Evolutionary conservation across 2,888 invertebrate species (phyloP), one percentile per base, ranked within the genome.

Genomic region (Callinectes sapidus): DNA sequence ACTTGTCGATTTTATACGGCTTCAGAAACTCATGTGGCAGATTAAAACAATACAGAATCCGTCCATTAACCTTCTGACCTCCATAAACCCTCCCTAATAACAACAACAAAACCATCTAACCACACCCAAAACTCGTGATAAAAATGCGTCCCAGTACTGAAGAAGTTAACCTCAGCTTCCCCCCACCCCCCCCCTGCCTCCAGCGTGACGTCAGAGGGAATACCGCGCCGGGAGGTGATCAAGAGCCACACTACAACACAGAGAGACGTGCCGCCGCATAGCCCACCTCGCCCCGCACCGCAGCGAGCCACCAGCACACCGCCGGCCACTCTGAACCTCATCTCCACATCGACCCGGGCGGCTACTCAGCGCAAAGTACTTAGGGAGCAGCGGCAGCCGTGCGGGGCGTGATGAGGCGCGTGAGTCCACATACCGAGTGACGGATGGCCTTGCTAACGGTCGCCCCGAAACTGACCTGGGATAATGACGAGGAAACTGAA

Each of bases 191-290:
- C n/a, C n/a, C n/a, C n/a, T n/a, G n/a, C n/a, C n/a, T n/a, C n/a
- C n/a, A n/a, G n/a, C n/a, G 42, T 42, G 42, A 42, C 42, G 42
- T 42, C 42, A 42, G 42, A 42, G 42, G 42, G 42, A 2, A 42
- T 42, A 42, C 2, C 42, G 42, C 6, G 42, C 42, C 3, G 42
- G 42, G 42, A 42, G 42, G 42, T 6, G 42, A 42, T 42, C 42
- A 42, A 42, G 42, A 42, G 42, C 42, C 18, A 18, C 61, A 16
- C 32, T 35, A 81, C 77, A 32, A 81, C 32, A 81, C 32, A 10
- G 32, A 71, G 77, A 32, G 23, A 81, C 77, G 77, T 81, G 77
- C 77, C 77, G 32, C 77, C 32, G 77, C 77, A 81, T 81, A 10
- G 32, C 10, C 32, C 77, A 3, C 32, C 77, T 32, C 77, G 35